A percentile compares a stretch with the other conserved stretches of the same genome.
phyloP scores from a whole-genome alignment of 1,140 invertebrate genomes.

The Drosophila parabipectinata region DNA sequence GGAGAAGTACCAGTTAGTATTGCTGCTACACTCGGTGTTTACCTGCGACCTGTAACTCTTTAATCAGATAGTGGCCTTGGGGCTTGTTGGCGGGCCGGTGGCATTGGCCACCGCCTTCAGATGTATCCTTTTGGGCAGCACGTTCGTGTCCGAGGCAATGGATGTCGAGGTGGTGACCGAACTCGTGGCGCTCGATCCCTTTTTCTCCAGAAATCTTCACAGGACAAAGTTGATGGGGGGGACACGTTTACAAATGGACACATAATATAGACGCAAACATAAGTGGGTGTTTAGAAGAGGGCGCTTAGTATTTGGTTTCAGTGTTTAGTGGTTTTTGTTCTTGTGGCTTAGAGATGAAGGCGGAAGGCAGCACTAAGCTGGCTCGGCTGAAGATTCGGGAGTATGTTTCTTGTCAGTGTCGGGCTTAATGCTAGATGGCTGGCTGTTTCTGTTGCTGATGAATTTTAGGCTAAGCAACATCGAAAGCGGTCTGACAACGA shows the following conservation, averaged over 20 bases:
- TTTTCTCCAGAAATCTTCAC: slow-evolving; percentile 69
- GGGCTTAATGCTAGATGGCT: slow-evolving; percentile 42
- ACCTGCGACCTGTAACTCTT: slow-evolving; percentile 28
- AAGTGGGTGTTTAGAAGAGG: slow-evolving; percentile 20
- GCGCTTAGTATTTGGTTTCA: slow-evolving; percentile 18
- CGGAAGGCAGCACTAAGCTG: slow-evolving; percentile 11
- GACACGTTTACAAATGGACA: slow-evolving; percentile 39
- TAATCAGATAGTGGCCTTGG: slow-evolving; percentile 11
- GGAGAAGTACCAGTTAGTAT: slow-evolving; percentile 6
- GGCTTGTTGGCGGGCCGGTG: neutral
- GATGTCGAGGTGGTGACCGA: slow-evolving; percentile 63
- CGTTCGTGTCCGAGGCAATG: slow-evolving; percentile 61
- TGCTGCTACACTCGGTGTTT: slow-evolving; percentile 14
- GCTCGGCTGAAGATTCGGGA: slow-evolving; percentile 22
- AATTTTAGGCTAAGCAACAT: slow-evolving; percentile 59
- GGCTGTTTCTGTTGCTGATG: slow-evolving; percentile 29
- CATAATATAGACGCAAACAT: slow-evolving; percentile 46
- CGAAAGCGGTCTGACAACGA: slow-evolving; percentile 72
- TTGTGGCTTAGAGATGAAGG: slow-evolving; percentile 2
- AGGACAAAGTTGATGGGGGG: slow-evolving; percentile 8
- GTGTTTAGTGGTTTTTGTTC: slow-evolving; percentile 28
- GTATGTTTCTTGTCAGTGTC: slow-evolving; percentile 37
- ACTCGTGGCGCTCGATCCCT: slow-evolving; percentile 56
- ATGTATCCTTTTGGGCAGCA: slow-evolving; percentile 54
- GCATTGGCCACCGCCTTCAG: slow-evolving; percentile 32